Evolutionary conservation across 1,140 invertebrate species (phyloP).

Genomic region (Drosophila ogumai): DNA sequence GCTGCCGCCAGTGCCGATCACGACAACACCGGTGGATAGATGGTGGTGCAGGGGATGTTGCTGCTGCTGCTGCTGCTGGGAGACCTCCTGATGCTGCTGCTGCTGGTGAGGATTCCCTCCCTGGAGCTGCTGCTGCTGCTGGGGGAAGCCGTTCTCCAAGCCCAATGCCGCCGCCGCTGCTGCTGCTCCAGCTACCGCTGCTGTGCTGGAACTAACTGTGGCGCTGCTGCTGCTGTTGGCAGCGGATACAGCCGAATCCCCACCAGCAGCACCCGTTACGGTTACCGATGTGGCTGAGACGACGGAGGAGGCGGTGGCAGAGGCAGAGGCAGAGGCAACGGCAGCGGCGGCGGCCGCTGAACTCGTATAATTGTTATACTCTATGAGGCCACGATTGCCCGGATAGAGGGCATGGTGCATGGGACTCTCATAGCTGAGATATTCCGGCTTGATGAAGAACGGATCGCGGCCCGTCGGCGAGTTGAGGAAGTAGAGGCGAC

Average conservation of each 20-base stretch:
- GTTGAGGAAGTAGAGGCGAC: conserved; percentile 82
- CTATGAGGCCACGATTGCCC: conserved; percentile 76
- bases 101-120: conserved; percentile 51
- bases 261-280: conserved; percentile 49
- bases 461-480: conserved; percentile 78
- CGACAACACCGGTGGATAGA: conserved; percentile 69
- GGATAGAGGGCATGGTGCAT: conserved; percentile 82
- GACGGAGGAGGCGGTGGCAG: conserved; percentile 25
- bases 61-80: conserved; percentile 49
- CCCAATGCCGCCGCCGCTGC: conserved; percentile 35
- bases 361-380: conserved; percentile 78
- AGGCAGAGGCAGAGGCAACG: conserved; percentile 49
- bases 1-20: conserved; percentile 34
- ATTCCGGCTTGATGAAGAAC: conserved; percentile 83
- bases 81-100: conserved; percentile 51
- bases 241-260: conserved; percentile 27
- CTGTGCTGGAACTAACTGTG: conserved; percentile 19
- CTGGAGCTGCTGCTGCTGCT: conserved; percentile 46
- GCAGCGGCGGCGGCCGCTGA: conserved; percentile 66
- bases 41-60: conserved; percentile 79
- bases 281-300: conserved; percentile 44
- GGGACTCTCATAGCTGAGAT: conserved; percentile 84
- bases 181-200: conserved; percentile 5
- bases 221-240: conserved; percentile 10
- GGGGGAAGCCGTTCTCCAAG: conserved; percentile 63